Conservation (phyloP, 2,797 vertebrate species). For the Smutsia temminckii region DNA sequence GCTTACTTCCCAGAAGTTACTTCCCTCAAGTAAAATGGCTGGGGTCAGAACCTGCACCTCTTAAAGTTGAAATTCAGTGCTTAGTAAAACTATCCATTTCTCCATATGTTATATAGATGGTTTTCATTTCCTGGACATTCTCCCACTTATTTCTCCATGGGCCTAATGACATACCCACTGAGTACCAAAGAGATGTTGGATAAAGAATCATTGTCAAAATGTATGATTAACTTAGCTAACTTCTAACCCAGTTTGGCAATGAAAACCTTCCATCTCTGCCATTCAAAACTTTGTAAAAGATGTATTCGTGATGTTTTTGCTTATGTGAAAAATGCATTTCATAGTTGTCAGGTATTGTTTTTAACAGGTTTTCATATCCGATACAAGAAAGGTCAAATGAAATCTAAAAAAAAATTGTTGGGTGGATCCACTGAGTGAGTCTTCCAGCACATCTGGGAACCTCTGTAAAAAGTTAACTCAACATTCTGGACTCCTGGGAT, state of each 20-base stretch:
- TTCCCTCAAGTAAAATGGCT: neutral
- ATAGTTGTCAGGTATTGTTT: constrained; percentile 53
- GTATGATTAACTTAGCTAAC: constrained; percentile 67
- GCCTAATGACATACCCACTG: constrained; percentile 55
- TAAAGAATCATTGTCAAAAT: constrained; percentile 59
- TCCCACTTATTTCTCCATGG: constrained; percentile 58
- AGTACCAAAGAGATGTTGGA: constrained; percentile 58
- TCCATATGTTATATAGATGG: constrained; percentile 31
- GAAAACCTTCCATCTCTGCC: constrained; percentile 41
- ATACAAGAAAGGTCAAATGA: constrained; percentile 60
- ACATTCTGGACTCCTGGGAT: constrained; percentile 63
- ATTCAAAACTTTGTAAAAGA: constrained; percentile 61
- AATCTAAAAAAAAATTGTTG: constrained; percentile 45
- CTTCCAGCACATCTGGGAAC: constrained; percentile 73
- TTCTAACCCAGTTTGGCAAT: constrained; percentile 26
- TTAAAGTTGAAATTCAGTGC: constrained; percentile 47
- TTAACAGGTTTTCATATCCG: constrained; percentile 72
- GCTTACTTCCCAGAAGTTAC: constrained; percentile 50
- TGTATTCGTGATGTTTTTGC: constrained; percentile 22
- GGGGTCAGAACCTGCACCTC: constrained; percentile 24
- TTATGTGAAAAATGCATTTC: constrained; percentile 46
- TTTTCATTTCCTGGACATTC: constrained; percentile 57
- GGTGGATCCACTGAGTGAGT: neutral
- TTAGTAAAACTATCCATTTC: neutral
- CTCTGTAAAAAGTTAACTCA: constrained; percentile 73